These are phyloP conservation scores for Piprites chloris DNA, from an alignment of 2,113 vertebrate genomes.

Conservation along the genomic window DNA sequence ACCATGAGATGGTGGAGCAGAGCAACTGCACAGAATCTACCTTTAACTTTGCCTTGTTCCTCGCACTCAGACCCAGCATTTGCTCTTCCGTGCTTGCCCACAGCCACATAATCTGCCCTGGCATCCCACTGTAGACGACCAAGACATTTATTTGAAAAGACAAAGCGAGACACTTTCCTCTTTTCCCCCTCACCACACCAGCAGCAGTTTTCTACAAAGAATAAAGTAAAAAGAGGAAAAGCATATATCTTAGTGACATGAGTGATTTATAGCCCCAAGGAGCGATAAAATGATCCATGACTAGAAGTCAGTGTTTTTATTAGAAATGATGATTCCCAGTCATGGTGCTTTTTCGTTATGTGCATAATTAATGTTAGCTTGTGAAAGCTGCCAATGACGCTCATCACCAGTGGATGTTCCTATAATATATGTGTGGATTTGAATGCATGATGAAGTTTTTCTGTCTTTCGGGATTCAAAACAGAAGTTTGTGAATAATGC, in stretches of 20 bases:
- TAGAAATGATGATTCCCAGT: constrained; percentile 47
- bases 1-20: accelerated
- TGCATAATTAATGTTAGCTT: constrained; percentile 50
- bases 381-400: constrained; percentile 24
- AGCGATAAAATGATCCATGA: constrained; percentile 49
- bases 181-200: neutral
- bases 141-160: neutral
- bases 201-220: neutral
- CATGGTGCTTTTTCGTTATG: constrained; percentile 28
- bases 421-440: constrained; percentile 26
- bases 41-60: neutral
- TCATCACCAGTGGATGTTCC: constrained; percentile 30
- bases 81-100: neutral
- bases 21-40: neutral
- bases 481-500: constrained; percentile 53
- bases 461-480: constrained; percentile 17
- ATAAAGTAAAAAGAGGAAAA: neutral
- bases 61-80: neutral
- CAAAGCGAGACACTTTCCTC: neutral
- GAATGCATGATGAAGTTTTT: constrained; percentile 51
- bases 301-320: constrained; percentile 46
- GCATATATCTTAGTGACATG: neutral
- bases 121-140: neutral
- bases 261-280: constrained; percentile 43
- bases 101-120: neutral